phyloP scores from a whole-genome alignment of 2,797 vertebrate species.

The Sebastes matsubarae region DNA sequence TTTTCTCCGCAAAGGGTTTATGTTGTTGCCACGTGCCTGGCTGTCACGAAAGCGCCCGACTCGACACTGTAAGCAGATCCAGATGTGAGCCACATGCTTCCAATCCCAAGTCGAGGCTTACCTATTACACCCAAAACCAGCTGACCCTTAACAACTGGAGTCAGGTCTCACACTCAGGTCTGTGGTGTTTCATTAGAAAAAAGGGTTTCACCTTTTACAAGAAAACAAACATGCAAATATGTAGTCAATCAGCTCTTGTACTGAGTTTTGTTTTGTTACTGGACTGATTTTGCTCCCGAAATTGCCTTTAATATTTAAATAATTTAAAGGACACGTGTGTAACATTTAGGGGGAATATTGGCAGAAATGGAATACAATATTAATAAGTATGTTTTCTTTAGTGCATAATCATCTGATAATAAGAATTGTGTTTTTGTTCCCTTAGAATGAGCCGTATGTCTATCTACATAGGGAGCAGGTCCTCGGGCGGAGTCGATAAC shows the following conservation, averaged over 20 bases:
- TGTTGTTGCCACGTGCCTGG: constrained; percentile 78
- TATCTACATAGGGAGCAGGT: no score
- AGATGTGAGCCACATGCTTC: constrained; percentile 80
- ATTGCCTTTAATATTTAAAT: neutral
- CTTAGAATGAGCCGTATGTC: no score
- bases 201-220: constrained; percentile 81
- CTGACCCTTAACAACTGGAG: constrained; percentile 59
- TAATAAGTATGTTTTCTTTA: no score
- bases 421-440: no score
- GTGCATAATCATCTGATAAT: no score
- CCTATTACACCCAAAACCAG: constrained; percentile 64
- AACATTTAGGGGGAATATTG: no score
- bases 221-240: constrained; percentile 57
- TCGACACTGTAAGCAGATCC: constrained; percentile 71
- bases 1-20: constrained; percentile 65
- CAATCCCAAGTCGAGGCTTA: constrained; percentile 65
- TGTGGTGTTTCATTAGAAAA: constrained; percentile 84
- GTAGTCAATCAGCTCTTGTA: neutral
- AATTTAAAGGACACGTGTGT: no score
- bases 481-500: no score
- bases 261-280: neutral
- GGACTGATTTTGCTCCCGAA: neutral
- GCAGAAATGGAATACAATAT: no score
- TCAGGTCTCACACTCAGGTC: constrained; percentile 83
- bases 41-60: constrained; percentile 73